A percentile compares a stretch with the other conserved stretches of the same genome.
Evolutionary conservation across 2,888 invertebrate species (phyloP).

Genomic region (Spisula solida): DNA sequence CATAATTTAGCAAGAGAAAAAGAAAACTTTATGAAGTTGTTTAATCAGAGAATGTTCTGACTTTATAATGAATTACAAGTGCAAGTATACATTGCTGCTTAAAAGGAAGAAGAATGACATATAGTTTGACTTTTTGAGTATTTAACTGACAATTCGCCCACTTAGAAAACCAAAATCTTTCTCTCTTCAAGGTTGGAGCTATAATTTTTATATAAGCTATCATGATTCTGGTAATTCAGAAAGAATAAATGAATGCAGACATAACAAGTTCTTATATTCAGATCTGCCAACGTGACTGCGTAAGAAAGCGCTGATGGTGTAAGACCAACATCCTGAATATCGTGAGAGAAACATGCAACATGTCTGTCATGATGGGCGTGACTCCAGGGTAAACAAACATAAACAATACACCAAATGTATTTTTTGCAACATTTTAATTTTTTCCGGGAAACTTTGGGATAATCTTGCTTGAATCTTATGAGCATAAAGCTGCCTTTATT

Average conservation of each 20-base stretch:
- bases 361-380: conserved; percentile 11
- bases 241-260: background rate
- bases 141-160: no score
- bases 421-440: background rate
- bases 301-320: background rate
- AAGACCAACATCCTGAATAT: background rate
- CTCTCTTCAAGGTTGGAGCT: no score
- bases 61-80: no score
- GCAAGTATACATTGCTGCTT: no score
- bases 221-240: background rate
- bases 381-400: background rate
- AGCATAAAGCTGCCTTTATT: background rate
- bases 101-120: no score
- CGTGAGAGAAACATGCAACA: background rate
- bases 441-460: background rate
- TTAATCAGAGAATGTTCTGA: no score
- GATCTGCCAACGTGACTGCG: background rate
- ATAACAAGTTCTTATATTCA: background rate
- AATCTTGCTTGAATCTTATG: background rate
- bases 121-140: no score
- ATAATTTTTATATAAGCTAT: no score
- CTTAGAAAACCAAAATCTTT: no score
- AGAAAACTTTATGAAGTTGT: no score
- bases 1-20: no score
- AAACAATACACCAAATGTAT: background rate